These are phyloP conservation scores for Tetheella fluctuosa DNA, from an alignment of 2,888 invertebrate species.

Conservation along the genomic window DNA sequence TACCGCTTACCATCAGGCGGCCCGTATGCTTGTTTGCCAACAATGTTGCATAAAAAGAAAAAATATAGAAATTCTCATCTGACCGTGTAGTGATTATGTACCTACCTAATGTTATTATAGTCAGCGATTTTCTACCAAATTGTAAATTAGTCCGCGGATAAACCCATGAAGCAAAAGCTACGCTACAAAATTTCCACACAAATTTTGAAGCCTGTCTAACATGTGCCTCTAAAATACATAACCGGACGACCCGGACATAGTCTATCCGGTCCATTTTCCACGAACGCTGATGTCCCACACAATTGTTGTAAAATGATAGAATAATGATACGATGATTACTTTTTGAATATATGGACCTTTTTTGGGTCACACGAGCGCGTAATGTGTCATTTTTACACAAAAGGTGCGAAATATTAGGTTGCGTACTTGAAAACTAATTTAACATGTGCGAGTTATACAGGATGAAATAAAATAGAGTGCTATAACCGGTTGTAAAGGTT, in stretches of 20 bases:
- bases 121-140: no score
- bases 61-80: no score
- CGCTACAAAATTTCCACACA: no score
- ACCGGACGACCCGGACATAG: slow-evolving; percentile 4
- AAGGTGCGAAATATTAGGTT: not conserved
- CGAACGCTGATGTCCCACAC: not conserved
- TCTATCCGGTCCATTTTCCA: not conserved
- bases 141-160: no score
- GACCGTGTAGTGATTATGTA: no score
- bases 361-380: not conserved
- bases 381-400: not conserved
- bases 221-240: not conserved
- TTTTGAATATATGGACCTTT: not conserved
- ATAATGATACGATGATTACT: not conserved
- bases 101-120: no score
- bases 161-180: no score
- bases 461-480: no score
- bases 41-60: no score
- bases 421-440: not conserved
- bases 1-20: no score
- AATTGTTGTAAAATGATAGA: not conserved
- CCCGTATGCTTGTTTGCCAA: no score
- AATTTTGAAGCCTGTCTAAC: no score
- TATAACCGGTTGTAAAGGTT: not conserved
- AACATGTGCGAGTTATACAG: not conserved